Conservation (phyloP, 2,888 invertebrate genomes). For the Mythimna impura region DNA sequence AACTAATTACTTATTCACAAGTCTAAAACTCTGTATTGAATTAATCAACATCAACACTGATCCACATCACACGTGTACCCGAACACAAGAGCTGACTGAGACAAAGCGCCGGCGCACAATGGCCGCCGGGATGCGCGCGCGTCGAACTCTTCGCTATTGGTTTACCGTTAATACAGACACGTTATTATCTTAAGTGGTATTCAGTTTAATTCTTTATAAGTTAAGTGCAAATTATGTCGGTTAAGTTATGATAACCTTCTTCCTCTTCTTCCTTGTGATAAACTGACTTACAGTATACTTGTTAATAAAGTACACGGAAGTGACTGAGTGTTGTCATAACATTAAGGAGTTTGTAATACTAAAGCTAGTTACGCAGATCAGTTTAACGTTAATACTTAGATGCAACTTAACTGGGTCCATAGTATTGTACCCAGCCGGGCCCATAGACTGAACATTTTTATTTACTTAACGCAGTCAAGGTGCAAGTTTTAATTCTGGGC, state of each 20-base stretch:
- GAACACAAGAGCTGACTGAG: constrained; percentile 39
- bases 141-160: constrained; percentile 26
- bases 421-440: neutral
- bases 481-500: too few species aligned
- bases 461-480: too few species aligned
- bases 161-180: constrained; percentile 9
- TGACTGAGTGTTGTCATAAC: neutral
- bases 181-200: constrained; percentile 3
- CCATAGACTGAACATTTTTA: too few species aligned
- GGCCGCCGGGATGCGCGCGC: constrained; percentile 33
- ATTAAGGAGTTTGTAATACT: too few species aligned
- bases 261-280: too few species aligned
- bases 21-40: too few species aligned
- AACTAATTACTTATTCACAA: too few species aligned
- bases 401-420: neutral
- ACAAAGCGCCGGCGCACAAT: constrained; percentile 63
- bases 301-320: too few species aligned
- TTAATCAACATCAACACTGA: too few species aligned
- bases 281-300: too few species aligned
- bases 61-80: constrained; percentile 16
- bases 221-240: constrained; percentile 16
- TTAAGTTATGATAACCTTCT: neutral
- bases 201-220: constrained; percentile 7
- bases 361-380: neutral
- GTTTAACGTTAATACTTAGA: neutral